Percentiles rank a stretch among this genome's conserved stretches.
Conservation (phyloP, 2,797 vertebrate species). For the Spatula versicolor region DNA sequence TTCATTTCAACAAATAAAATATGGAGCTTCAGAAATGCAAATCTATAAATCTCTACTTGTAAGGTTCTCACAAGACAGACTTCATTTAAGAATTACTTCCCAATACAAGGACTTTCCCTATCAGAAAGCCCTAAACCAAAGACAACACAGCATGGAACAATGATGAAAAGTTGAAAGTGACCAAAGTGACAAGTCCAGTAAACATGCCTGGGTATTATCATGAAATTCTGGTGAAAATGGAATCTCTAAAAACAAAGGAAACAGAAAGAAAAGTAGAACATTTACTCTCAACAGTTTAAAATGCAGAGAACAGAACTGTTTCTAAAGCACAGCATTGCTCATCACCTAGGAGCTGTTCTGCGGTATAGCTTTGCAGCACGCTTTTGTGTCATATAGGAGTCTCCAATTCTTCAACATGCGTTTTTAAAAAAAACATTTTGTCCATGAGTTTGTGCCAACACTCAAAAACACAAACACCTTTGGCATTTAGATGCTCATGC, state of each 20-base stretch:
- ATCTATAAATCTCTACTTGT: background rate
- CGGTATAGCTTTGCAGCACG: background rate
- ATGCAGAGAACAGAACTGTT: background rate
- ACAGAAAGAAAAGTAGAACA: background rate
- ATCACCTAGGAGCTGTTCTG: background rate
- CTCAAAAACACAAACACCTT: background rate
- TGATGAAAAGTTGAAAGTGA: background rate
- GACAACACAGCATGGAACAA: background rate
- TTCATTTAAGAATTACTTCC: background rate
- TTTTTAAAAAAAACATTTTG: background rate
- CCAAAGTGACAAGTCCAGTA: background rate
- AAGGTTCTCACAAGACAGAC: background rate
- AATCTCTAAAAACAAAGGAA: background rate
- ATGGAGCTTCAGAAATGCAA: background rate
- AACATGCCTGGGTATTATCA: background rate
- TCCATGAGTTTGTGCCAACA: background rate
- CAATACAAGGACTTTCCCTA: background rate
- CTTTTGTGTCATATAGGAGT: background rate
- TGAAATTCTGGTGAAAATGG: background rate
- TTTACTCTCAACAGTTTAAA: background rate
- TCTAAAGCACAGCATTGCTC: background rate
- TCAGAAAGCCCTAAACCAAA: background rate
- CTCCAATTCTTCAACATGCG: background rate
- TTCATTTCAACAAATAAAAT: background rate
- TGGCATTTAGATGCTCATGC: background rate